Conservation (phyloP, 2,113 vertebrate genomes). For the Ctenodactylus gundi region DNA sequence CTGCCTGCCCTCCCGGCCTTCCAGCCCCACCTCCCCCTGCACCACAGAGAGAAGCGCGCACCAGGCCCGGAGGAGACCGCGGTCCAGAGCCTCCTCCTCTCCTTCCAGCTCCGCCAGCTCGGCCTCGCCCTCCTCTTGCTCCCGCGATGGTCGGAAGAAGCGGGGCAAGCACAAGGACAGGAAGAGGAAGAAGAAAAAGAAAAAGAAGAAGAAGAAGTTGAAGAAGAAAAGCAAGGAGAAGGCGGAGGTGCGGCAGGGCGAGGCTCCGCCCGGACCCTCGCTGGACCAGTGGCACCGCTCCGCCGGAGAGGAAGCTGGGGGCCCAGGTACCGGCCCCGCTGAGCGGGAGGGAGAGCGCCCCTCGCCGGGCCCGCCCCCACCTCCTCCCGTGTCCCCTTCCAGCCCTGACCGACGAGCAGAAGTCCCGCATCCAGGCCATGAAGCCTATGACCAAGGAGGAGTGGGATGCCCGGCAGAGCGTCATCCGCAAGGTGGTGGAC, state of each 20-base stretch:
- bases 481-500: slow-evolving; percentile 94
- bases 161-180: slow-evolving; percentile 84
- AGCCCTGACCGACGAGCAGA: slow-evolving; percentile 97
- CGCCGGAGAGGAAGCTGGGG: slow-evolving; percentile 82
- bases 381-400: not conserved
- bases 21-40: slow-evolving; percentile 57
- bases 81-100: slow-evolving; percentile 86
- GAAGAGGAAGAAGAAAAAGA: slow-evolving; percentile 85
- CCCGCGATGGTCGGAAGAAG: slow-evolving; percentile 84
- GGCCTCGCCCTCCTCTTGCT: slow-evolving; percentile 82
- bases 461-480: slow-evolving; percentile 94
- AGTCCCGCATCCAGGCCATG: slow-evolving; percentile 94
- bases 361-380: rapidly evolving
- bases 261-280: slow-evolving; percentile 80
- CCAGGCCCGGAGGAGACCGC: slow-evolving; percentile 84
- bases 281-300: slow-evolving; percentile 93
- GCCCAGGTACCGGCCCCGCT: slow-evolving; percentile 85
- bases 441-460: slow-evolving; percentile 98
- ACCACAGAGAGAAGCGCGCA: slow-evolving; percentile 85
- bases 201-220: slow-evolving; percentile 84
- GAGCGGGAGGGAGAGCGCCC: not conserved
- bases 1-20: not conserved
- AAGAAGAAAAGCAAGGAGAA: slow-evolving; percentile 80
- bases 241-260: slow-evolving; percentile 72
- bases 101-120: slow-evolving; percentile 84